Base-by-base conservation (phyloP, 2,797 vertebrate genomes). In the Notolabrus celidotus region DNA sequence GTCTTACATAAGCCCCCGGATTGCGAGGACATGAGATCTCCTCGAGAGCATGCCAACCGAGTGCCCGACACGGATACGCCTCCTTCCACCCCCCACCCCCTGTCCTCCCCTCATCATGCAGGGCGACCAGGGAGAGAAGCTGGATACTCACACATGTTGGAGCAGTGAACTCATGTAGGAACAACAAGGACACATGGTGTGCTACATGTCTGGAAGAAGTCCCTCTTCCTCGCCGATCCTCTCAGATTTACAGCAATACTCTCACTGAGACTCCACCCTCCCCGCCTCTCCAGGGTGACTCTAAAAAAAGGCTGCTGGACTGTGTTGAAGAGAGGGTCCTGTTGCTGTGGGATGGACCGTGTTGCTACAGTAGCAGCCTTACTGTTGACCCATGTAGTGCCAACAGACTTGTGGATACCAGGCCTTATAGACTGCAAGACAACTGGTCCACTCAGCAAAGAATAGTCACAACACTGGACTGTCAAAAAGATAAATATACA, bases 371-470 rank as follows among this genome's bases (percentile, higher is more conserved):
- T 82, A 82, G 85, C 88, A 88, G 88, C 83, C 85, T 87, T 81
- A 86, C 60, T 45, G 80, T 71, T 74, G 84, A 80, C 68, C 72
- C 49, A 69, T 68, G 67, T 58, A 70, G 84, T 79, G 87, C 86
- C 86, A 86, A 85, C 46, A 72, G 85, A 87, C 77, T 41, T 58
- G 72, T 84, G 83, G 84, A 83, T 80, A 82, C 79, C 86, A 75
- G 89, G 90, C 89, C 89, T 90, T 86, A 86, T 67, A 85, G 86
- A 86, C 90, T 89, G 81, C 70, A 38, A 78, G 64, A 78, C 74
- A 72, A 71, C 80, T 46, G 65, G 53, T 80, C 71, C 61, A 54
- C 77, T 85, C 74, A 71, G 82, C 80, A 76, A 82, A 86, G 74
- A 85, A 84, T 77, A 87, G 74, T 75, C 67, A 86, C 73, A 76